A percentile compares a stretch with the other conserved stretches of the same genome.
Conservation (phyloP, 2,113 vertebrate genomes). For the Daboia siamensis region DNA sequence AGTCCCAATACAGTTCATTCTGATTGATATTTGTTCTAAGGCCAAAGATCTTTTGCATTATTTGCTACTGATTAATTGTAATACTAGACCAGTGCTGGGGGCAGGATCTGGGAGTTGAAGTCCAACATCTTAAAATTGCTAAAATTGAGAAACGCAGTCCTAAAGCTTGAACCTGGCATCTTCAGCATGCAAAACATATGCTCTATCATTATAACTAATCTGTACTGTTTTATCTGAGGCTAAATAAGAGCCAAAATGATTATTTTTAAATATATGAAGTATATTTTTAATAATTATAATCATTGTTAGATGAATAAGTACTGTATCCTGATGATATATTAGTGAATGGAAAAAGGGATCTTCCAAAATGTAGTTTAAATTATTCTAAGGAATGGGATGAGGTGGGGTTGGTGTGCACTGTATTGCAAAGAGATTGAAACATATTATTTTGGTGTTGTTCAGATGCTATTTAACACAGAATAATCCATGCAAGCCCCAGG, state of each 20-base stretch:
- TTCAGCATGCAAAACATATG: neutral
- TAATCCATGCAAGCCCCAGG: neutral
- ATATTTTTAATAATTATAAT: neutral
- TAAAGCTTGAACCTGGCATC: neutral
- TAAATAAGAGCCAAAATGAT: neutral
- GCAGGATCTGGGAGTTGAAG: neutral
- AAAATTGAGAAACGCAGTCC: neutral
- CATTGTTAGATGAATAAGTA: neutral
- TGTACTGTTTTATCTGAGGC: neutral
- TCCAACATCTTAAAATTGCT: neutral
- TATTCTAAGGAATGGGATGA: neutral
- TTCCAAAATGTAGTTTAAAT: neutral
- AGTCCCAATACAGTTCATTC: neutral
- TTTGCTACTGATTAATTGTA: neutral
- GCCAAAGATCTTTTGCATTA: neutral
- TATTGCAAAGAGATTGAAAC: neutral
- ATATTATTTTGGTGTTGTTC: conserved; percentile 18
- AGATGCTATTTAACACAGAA: conserved; percentile 15
- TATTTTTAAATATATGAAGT: neutral
- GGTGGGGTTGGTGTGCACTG: neutral
- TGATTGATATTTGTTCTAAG: neutral
- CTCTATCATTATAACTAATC: neutral
- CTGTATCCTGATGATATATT: neutral
- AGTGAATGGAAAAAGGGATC: neutral
- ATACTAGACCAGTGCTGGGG: neutral